These are phyloP conservation scores for Dolichomitus sp. DNA, from an alignment of 2,888 invertebrate genomes.

Conservation along the genomic window DNA sequence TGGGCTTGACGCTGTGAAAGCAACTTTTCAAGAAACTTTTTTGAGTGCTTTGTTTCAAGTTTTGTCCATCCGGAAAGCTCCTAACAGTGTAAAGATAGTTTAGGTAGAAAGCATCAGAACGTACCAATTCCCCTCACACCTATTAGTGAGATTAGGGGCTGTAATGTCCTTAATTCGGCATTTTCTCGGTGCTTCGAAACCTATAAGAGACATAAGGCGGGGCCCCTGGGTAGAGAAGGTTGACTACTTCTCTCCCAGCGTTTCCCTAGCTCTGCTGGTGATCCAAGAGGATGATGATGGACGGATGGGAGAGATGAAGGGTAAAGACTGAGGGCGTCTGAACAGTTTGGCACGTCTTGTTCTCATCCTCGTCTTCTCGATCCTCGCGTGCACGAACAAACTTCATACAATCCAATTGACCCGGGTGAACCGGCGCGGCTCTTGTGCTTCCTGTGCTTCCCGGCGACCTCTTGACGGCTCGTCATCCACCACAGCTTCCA, in stretches of 20 bases:
- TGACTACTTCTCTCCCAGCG: background rate
- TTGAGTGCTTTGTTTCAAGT: background rate
- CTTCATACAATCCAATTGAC: slow-evolving; percentile 80
- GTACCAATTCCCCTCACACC: slow-evolving; percentile 72
- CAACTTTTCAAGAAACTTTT: background rate
- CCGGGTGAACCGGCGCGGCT: slow-evolving; percentile 68
- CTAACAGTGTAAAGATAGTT: background rate
- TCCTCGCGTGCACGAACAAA: slow-evolving; percentile 70
- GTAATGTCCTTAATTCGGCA: slow-evolving; percentile 79
- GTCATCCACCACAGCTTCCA: slow-evolving; percentile 58
- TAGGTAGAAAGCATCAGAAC: background rate
- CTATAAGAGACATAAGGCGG: slow-evolving; percentile 42
- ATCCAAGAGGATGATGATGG: slow-evolving; percentile 24
- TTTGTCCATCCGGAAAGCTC: background rate
- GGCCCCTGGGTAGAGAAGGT: slow-evolving; percentile 30
- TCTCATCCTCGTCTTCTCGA: slow-evolving; percentile 43
- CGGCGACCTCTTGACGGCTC: slow-evolving; percentile 56
- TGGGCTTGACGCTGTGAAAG: background rate
- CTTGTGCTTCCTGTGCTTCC: slow-evolving; percentile 30
- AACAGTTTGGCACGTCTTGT: slow-evolving; percentile 51
- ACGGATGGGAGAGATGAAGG: slow-evolving; percentile 25
- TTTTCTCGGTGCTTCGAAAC: slow-evolving; percentile 71
- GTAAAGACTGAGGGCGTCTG: slow-evolving; percentile 63
- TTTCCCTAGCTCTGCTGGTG: background rate
- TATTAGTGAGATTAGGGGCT: slow-evolving; percentile 75